Evolutionary conservation across 2,888 invertebrate species (phyloP).

Genomic region (Cephus sareptanus): DNA sequence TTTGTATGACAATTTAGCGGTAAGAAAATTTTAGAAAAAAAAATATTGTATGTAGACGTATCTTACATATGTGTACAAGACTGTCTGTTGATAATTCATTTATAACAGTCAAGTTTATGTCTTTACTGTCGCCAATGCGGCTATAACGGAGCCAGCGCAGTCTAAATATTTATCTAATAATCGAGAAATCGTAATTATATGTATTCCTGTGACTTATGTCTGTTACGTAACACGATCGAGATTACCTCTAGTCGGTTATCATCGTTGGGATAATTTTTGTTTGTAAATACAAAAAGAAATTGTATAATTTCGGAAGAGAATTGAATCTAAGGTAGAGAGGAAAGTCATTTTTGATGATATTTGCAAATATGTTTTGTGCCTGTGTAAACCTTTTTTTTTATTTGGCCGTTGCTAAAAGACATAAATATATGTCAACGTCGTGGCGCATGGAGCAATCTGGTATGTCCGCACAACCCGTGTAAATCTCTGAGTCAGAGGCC

Average conservation of each 20-base stretch:
- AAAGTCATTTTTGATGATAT: background rate
- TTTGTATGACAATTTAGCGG: background rate
- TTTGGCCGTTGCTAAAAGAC: background rate
- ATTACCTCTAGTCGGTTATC: background rate
- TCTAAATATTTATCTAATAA: constrained; percentile 51
- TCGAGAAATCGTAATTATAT: constrained; percentile 1
- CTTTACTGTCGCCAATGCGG: constrained; percentile 49
- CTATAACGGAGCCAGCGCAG: constrained; percentile 44
- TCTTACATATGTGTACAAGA: background rate
- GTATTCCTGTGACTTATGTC: background rate
- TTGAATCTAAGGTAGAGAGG: background rate
- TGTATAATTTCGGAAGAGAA: background rate
- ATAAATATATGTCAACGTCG: constrained; percentile 1
- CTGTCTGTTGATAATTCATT: constrained; percentile 38
- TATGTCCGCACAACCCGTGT: background rate
- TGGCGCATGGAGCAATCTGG: background rate
- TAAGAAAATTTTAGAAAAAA: background rate
- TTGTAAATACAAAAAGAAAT: background rate
- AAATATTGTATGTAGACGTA: background rate
- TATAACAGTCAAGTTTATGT: constrained; percentile 35
- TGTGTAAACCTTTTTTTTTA: background rate
- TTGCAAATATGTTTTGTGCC: background rate
- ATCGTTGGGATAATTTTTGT: background rate
- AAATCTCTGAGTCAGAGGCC: constrained; percentile 3
- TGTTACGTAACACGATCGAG: background rate